A percentile compares a stretch with the other conserved stretches of the same genome.
phyloP scores from a whole-genome alignment of 2,888 invertebrate genomes.

The Tineola bisselliella region DNA sequence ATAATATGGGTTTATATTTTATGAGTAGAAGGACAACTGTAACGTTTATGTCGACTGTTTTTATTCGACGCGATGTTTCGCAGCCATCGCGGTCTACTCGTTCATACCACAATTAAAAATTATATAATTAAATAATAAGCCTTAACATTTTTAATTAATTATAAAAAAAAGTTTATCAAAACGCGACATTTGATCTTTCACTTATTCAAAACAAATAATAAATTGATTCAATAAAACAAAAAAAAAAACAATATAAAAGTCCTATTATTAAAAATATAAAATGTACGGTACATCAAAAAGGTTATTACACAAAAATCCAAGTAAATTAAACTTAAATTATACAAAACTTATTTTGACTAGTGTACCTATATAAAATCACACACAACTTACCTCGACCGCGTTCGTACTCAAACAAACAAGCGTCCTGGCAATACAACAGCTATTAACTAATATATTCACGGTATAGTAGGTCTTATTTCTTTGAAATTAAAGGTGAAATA shows the following conservation, averaged over 20 bases:
- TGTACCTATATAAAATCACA: neutral
- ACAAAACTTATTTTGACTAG: neutral
- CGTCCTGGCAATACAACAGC: neutral
- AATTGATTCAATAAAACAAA: neutral
- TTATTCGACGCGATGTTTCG: too few species aligned
- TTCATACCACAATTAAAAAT: too few species aligned
- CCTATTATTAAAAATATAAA: too few species aligned
- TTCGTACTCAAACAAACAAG: conserved; percentile 1
- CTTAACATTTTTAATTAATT: too few species aligned
- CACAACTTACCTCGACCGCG: conserved; percentile 7
- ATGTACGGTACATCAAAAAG: too few species aligned
- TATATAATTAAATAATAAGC: too few species aligned
- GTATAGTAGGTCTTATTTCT: neutral
- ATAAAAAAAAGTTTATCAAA: neutral
- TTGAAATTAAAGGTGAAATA: neutral
- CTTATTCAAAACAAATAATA: neutral
- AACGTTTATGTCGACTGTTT: too few species aligned
- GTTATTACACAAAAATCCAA: too few species aligned
- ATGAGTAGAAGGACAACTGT: too few species aligned
- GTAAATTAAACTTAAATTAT: too few species aligned
- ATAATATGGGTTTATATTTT: too few species aligned
- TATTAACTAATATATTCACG: neutral
- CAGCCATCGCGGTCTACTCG: too few species aligned
- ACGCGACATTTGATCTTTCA: neutral
- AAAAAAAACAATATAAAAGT: neutral